A percentile compares a stretch with the other conserved stretches of the same genome.
Conservation (phyloP, 2,888 invertebrate species). For the Coenonympha arcania region DNA sequence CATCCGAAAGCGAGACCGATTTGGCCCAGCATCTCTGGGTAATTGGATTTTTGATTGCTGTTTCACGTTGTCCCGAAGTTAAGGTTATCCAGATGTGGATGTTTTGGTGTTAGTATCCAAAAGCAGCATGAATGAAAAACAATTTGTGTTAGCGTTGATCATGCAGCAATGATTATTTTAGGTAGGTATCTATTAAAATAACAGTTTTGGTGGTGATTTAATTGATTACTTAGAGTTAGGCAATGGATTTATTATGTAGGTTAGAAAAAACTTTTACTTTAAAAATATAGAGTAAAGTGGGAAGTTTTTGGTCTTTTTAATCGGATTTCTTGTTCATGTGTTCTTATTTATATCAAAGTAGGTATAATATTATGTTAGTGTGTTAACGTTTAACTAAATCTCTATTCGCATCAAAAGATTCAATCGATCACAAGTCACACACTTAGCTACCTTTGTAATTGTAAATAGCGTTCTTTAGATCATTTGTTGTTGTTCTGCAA, state of each 20-base stretch:
- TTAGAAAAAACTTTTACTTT: too few relatives aligned
- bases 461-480: constrained; percentile 70
- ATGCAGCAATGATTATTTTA: constrained; percentile 14
- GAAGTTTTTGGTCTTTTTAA: not conserved
- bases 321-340: not conserved
- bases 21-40: constrained; percentile 72
- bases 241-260: too few relatives aligned
- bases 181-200: not conserved
- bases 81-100: too few relatives aligned
- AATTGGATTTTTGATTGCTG: constrained; percentile 71
- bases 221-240: too few relatives aligned
- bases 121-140: constrained; percentile 23
- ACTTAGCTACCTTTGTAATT: constrained; percentile 64
- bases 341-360: not conserved
- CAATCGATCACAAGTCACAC: constrained; percentile 56
- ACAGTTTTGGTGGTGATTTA: not conserved
- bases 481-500: constrained; percentile 73
- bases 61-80: constrained; percentile 25
- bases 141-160: constrained; percentile 35
- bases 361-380: not conserved
- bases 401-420: not conserved
- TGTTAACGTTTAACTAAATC: not conserved
- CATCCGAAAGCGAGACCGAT: constrained; percentile 71
- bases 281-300: too few relatives aligned
- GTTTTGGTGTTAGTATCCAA: too few relatives aligned